Evolutionary conservation across 2,113 vertebrate genomes (phyloP).

Genomic region (Spermophilus dauricus): DNA sequence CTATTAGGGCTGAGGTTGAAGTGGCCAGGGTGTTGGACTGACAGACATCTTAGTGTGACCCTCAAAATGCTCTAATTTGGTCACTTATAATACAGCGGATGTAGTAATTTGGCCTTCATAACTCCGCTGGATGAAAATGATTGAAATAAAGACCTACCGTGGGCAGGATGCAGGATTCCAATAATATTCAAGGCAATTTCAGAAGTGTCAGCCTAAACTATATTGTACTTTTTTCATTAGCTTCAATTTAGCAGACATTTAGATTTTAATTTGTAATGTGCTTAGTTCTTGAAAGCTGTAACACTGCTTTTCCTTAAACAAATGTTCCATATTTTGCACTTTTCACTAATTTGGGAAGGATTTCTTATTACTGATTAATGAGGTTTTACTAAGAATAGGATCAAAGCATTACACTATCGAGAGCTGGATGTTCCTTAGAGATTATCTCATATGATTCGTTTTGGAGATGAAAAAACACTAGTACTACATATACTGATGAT

Average conservation of each 20-base stretch:
- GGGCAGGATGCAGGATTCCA: neutral
- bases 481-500: neutral
- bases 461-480: constrained; percentile 33
- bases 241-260: constrained; percentile 73
- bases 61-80: neutral
- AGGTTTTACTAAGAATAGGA: constrained; percentile 83
- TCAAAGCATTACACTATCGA: constrained; percentile 65
- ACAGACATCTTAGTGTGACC: neutral
- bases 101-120: neutral
- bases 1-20: neutral
- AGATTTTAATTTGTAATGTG: constrained; percentile 72
- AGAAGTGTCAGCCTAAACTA: constrained; percentile 18
- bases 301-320: constrained; percentile 64
- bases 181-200: constrained; percentile 4
- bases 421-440: constrained; percentile 64
- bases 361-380: constrained; percentile 84
- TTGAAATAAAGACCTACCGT: neutral
- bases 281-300: constrained; percentile 55
- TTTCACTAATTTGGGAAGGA: constrained; percentile 75
- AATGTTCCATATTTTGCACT: constrained; percentile 70
- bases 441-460: constrained; percentile 59
- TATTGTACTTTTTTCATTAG: constrained; percentile 71
- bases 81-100: neutral
- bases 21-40: accelerated
- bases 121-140: constrained; percentile 59